phyloP scores from a whole-genome alignment of 2,888 invertebrate species.

The Xanthia icteritia region DNA sequence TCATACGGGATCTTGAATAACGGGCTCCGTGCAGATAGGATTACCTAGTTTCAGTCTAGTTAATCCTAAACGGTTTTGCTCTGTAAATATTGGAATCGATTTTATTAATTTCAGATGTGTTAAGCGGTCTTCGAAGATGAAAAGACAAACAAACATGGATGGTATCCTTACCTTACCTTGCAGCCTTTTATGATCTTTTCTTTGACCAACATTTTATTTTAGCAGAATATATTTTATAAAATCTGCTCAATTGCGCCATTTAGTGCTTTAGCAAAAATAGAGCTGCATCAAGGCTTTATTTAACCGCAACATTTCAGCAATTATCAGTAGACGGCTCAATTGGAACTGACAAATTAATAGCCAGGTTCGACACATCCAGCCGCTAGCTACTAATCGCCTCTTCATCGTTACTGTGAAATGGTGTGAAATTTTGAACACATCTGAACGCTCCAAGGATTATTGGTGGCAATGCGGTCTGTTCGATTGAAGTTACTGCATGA shows the following conservation, averaged over 20 bases:
- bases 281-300: slow-evolving; percentile 63
- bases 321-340: slow-evolving; percentile 79
- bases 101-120: neutral
- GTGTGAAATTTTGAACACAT: slow-evolving; percentile 77
- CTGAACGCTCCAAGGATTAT: slow-evolving; percentile 54
- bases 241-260: neutral
- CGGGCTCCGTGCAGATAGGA: slow-evolving; percentile 52
- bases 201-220: neutral
- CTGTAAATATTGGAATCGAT: slow-evolving; percentile 21
- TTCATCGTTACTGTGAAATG: slow-evolving; percentile 76
- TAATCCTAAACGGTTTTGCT: slow-evolving; percentile 53
- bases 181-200: neutral
- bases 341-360: slow-evolving; percentile 84
- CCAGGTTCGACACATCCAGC: slow-evolving; percentile 72
- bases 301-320: slow-evolving; percentile 75
- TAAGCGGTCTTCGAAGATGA: too few relatives aligned
- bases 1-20: slow-evolving; percentile 61
- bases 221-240: neutral
- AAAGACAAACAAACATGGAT: neutral
- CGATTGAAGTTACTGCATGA: slow-evolving; percentile 30
- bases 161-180: too few relatives aligned
- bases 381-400: slow-evolving; percentile 80
- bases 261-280: slow-evolving; percentile 5
- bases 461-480: slow-evolving; percentile 50
- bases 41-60: slow-evolving; percentile 62